Conservation (phyloP, 2,888 invertebrate species). For the Erebia aethiops region DNA sequence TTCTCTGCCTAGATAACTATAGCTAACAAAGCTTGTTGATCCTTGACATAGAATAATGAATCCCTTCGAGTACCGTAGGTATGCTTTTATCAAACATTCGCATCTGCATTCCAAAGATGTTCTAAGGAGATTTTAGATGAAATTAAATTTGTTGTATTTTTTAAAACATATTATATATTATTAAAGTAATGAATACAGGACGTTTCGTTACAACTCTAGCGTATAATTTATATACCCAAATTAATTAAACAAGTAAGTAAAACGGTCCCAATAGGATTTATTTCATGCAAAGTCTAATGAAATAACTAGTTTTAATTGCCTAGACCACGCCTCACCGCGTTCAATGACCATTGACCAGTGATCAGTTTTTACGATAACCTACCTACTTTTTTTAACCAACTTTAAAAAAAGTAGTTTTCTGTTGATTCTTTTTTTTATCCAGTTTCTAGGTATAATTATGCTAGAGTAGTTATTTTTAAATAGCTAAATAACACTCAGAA, state of each 20-base stretch:
- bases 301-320: slow-evolving; percentile 33
- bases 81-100: not conserved
- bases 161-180: too few species aligned
- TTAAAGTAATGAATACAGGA: not conserved
- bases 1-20: not conserved
- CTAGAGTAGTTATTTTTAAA: too few species aligned
- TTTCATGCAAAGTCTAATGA: slow-evolving; percentile 30
- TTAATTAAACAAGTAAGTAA: slow-evolving; percentile 30
- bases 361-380: slow-evolving; percentile 5
- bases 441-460: too few species aligned
- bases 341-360: slow-evolving; percentile 31
- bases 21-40: not conserved
- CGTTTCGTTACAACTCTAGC: slow-evolving; percentile 6
- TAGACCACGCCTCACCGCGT: slow-evolving; percentile 27
- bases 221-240: slow-evolving; percentile 17
- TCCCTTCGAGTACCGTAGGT: not conserved
- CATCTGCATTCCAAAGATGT: slow-evolving; percentile 6
- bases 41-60: slow-evolving; percentile 8
- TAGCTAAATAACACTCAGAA: too few species aligned
- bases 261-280: slow-evolving; percentile 31
- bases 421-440: too few species aligned
- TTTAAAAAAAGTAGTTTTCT: not conserved
- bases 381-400: slow-evolving; percentile 10
- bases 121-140: not conserved
- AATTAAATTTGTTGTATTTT: not conserved